A percentile compares a stretch with the other conserved stretches of the same genome.
phyloP scores from a whole-genome alignment of 2,113 vertebrate genomes.

The Phalacrocorax brasilianus region DNA sequence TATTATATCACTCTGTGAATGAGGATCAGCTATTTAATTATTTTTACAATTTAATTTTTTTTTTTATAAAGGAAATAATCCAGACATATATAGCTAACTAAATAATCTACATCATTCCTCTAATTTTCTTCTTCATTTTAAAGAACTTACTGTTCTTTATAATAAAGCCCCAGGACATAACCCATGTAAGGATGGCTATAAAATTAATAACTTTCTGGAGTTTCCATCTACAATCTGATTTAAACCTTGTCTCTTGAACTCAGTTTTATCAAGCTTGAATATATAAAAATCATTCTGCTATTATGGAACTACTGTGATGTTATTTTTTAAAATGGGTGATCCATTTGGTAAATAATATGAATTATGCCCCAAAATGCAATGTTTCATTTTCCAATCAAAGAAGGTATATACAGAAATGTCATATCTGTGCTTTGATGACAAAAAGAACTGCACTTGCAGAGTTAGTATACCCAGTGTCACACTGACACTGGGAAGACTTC shows the following conservation, averaged over 20 bases:
- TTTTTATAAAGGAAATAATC: neutral
- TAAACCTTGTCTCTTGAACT: neutral
- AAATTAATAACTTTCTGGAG: neutral
- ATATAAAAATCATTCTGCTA: neutral
- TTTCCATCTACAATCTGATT: neutral
- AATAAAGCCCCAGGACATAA: neutral
- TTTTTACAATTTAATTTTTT: neutral
- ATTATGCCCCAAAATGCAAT: neutral
- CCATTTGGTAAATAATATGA: neutral
- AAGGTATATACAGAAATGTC: neutral
- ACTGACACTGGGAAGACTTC: neutral
- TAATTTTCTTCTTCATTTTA: neutral
- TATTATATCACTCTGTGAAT: neutral
- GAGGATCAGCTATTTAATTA: neutral
- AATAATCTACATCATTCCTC: neutral
- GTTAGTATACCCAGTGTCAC: fast-evolving
- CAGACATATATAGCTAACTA: neutral
- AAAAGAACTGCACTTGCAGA: neutral
- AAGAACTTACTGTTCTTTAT: neutral
- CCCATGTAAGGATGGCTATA: neutral
- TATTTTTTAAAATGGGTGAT: neutral
- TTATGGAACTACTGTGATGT: neutral
- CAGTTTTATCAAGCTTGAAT: neutral
- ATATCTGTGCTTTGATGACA: neutral
- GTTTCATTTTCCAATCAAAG: neutral